Conservation (phyloP, 2,888 invertebrate genomes). For the Volucella bombylans region DNA sequence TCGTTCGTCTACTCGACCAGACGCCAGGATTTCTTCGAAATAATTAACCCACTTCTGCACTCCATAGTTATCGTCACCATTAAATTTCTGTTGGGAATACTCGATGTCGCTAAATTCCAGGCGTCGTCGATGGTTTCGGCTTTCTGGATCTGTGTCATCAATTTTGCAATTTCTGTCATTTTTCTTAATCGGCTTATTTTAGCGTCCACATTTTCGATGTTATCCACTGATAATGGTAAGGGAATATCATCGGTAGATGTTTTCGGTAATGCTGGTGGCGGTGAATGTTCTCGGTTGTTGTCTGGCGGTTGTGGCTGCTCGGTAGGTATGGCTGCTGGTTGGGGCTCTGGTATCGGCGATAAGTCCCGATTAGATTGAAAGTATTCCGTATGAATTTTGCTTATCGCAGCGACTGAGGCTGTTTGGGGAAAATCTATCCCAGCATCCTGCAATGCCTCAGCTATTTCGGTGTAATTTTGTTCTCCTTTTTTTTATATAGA, state of each 20-base stretch:
- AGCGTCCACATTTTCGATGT: background rate
- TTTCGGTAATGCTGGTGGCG: background rate
- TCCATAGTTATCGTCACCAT: constrained; percentile 25
- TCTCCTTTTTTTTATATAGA: no score
- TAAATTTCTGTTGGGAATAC: constrained; percentile 27
- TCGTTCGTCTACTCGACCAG: constrained; percentile 22
- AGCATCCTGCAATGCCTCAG: background rate
- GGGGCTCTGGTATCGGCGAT: background rate
- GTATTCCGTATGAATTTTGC: background rate
- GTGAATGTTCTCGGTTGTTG: constrained; percentile 7
- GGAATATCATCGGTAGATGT: background rate
- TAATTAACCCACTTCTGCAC: constrained; percentile 20
- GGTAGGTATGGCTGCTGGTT: constrained; percentile 4
- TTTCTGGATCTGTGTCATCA: background rate
- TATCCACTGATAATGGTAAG: background rate
- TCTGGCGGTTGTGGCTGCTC: constrained; percentile 6
- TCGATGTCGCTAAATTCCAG: constrained; percentile 18
- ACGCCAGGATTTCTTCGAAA: constrained; percentile 25
- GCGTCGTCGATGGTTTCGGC: constrained; percentile 5
- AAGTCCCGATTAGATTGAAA: background rate
- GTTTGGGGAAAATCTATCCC: constrained; percentile 1
- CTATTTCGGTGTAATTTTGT: background rate
- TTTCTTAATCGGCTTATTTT: constrained; percentile 12
- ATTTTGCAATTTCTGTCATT: constrained; percentile 4
- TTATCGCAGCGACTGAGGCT: background rate